Evolutionary conservation across 2,888 invertebrate genomes (phyloP).

Genomic region (Cataglyphis livida): DNA sequence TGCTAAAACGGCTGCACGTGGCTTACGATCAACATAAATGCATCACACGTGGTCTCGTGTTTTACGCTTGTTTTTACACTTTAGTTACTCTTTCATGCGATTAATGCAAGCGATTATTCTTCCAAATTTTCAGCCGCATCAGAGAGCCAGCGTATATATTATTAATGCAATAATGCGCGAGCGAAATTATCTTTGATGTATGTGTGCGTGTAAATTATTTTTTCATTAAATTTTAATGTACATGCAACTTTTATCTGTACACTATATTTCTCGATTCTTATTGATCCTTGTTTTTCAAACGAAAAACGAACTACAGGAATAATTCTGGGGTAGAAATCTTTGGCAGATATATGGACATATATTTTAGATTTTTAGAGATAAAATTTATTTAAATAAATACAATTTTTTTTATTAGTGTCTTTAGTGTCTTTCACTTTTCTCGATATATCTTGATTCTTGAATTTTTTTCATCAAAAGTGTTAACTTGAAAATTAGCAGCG

Average conservation of each 20-base stretch:
- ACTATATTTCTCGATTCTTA: not conserved
- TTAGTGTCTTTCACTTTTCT: not conserved
- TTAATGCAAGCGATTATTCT: conserved; percentile 16
- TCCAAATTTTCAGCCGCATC: conserved; percentile 11
- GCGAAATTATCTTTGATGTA: not conserved
- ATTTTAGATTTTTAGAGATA: not conserved
- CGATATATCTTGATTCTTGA: not conserved
- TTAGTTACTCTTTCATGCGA: conserved; percentile 33
- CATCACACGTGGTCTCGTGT: conserved; percentile 52
- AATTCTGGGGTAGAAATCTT: not conserved
- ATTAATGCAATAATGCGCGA: conserved; percentile 25
- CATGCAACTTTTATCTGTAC: not conserved
- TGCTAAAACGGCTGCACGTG: conserved; percentile 64
- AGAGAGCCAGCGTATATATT: not conserved
- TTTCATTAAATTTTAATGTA: conserved; percentile 12
- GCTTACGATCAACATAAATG: conserved; percentile 60
- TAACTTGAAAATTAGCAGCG: not conserved
- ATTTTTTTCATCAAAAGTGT: not conserved
- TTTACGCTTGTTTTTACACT: conserved; percentile 57
- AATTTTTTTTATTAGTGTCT: not conserved
- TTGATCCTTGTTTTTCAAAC: not conserved
- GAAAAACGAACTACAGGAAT: not conserved
- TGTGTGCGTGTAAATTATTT: conserved; percentile 21
- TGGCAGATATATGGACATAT: not conserved
- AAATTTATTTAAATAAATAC: not conserved